Evolutionary conservation across 2,113 vertebrate species (phyloP).

Genomic region (Dipodomys ordii): DNA sequence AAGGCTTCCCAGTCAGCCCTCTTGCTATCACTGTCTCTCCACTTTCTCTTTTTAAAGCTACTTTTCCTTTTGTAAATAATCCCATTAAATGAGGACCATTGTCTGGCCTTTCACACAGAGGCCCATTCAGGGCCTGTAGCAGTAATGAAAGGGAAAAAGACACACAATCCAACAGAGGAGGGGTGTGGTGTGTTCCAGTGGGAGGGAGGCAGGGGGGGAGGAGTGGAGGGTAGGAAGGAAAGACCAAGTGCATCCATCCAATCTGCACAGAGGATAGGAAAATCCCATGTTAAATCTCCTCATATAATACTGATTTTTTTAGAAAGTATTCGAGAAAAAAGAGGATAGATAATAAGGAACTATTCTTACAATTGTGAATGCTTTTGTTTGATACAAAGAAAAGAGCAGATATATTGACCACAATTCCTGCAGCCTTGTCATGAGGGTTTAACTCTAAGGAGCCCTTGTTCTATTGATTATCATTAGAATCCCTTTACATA

Average conservation of each 20-base stretch:
- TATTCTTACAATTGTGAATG: background rate
- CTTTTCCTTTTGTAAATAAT: constrained; percentile 87
- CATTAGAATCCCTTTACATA: background rate
- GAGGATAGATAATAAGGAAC: background rate
- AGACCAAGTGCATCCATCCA: constrained; percentile 45
- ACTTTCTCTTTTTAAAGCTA: constrained; percentile 78
- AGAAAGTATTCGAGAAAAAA: too few relatives aligned
- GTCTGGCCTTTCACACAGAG: constrained; percentile 83
- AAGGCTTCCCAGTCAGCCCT: constrained; percentile 81
- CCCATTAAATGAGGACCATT: constrained; percentile 86
- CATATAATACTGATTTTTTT: background rate
- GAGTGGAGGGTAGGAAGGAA: background rate
- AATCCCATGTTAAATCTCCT: constrained; percentile 76
- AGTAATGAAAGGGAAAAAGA: constrained; percentile 81
- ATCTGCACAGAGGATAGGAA: constrained; percentile 61
- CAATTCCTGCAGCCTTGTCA: background rate
- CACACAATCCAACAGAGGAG: constrained; percentile 56
- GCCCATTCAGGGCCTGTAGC: constrained; percentile 82
- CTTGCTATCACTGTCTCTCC: constrained; percentile 79
- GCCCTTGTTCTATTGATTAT: background rate
- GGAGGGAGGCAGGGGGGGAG: constrained; percentile 57
- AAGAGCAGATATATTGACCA: background rate
- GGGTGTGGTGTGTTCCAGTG: constrained; percentile 78
- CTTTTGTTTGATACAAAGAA: background rate
- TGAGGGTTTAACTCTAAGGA: background rate